Evolutionary conservation across 2,113 vertebrate species (phyloP), one percentile per base, ranked within the genome.

Genomic region (Turdus rufiventris): DNA sequence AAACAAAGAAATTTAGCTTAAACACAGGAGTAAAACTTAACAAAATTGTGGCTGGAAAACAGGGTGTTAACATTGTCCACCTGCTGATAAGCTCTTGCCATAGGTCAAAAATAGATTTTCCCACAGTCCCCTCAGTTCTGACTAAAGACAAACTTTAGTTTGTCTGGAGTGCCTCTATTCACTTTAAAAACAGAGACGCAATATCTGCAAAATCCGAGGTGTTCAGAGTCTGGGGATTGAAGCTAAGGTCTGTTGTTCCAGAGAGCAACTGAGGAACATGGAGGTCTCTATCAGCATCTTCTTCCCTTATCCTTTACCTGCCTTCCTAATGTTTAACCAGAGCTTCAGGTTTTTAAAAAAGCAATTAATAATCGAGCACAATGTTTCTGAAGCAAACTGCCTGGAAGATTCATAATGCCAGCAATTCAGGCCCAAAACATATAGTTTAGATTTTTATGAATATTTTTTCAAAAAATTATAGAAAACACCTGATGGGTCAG

Each of bases 361-460:
- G 14, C 15, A 31, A 3, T 9, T 53, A 57, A 62, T 50, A 31
- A 12, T 68, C 3, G 4, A 42, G 10, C 24, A 36, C 0, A 0
- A 23, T 43, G 2, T 83, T 91, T 77, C 50, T 63, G 56, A 91
- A 81, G 45, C 29, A 95, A 75, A 63, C 14, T 47, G 21, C 74
- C 40, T 28, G 33, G 26, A 66, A 86, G n/a, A 34, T 72, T 79
- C 50, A 18, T 29, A 21, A 20, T 38, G 34, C 8, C 48, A 66
- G 21, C 13, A 66, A 12, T 73, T 75, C 66, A 79, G 43, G 23
- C 24, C n/a, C 25, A 7, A 73, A 73, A 14, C 4, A 31, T 36
- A 29, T 8, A 25, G 54, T 38, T 70, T 63, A 14, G 9, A 57
- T 85, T 82, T 47, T 68, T 65, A 73, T 19, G 24, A 50, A 75